These are phyloP conservation scores for Platycheirus albimanus DNA, from an alignment of 2,888 invertebrate species.

Conservation along the genomic window DNA sequence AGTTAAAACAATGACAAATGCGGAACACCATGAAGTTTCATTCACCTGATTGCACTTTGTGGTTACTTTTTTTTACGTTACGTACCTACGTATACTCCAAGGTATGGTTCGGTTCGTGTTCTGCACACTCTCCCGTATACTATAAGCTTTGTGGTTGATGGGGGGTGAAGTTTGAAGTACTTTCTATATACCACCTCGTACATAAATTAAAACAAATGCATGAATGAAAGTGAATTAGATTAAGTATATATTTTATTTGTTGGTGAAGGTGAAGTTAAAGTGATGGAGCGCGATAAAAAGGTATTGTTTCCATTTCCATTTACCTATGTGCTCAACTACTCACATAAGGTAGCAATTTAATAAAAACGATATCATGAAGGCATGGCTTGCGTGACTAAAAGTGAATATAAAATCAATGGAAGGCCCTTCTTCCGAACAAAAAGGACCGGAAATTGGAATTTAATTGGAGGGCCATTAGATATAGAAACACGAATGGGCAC, in stretches of 20 bases:
- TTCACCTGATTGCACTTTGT: slow-evolving; percentile 63
- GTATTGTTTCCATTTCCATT: background rate
- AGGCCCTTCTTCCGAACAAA: background rate
- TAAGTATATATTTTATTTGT: too few species aligned
- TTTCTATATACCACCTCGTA: slow-evolving; percentile 14
- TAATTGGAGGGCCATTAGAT: slow-evolving; percentile 62
- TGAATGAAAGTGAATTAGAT: slow-evolving; percentile 38
- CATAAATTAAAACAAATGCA: background rate
- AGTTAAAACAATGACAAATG: slow-evolving; percentile 54
- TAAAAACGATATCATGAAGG: background rate
- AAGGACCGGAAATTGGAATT: slow-evolving; percentile 53
- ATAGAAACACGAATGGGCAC: slow-evolving; percentile 26
- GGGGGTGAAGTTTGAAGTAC: slow-evolving; percentile 5
- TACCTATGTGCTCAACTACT: background rate
- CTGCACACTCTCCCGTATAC: background rate
- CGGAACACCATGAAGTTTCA: slow-evolving; percentile 49
- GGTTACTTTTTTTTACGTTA: too few species aligned
- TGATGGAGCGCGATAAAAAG: slow-evolving; percentile 6
- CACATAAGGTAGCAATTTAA: slow-evolving; percentile 3
- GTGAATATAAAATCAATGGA: slow-evolving; percentile 21
- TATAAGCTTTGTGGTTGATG: background rate
- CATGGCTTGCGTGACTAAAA: slow-evolving; percentile 21
- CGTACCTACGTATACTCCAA: too few species aligned
- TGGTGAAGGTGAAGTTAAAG: too few species aligned
- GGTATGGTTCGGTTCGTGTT: slow-evolving; percentile 13